phyloP scores from a whole-genome alignment of 2,113 vertebrate species.

The Sigmodon hispidus region DNA sequence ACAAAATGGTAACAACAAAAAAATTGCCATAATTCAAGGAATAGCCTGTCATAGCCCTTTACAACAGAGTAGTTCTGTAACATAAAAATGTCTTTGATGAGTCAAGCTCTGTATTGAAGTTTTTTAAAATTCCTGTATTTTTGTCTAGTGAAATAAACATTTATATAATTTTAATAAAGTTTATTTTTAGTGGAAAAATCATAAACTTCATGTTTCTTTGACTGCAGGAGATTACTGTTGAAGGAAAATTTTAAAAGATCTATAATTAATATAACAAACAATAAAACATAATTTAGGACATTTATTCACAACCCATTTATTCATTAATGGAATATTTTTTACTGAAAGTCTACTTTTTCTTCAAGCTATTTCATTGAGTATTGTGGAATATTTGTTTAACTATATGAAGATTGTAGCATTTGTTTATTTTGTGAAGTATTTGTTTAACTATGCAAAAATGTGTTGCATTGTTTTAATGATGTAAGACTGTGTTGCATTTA shows the following conservation, averaged over 20 bases:
- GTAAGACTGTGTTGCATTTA: neutral
- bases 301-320: neutral
- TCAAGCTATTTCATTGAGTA: neutral
- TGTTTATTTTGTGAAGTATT: neutral
- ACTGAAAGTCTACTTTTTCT: neutral
- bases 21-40: neutral
- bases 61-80: neutral
- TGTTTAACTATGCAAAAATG: no score
- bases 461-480: no score
- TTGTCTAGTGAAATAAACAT: neutral
- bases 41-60: neutral
- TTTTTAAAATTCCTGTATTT: neutral
- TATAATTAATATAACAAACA: slow-evolving; percentile 1
- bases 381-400: neutral
- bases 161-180: slow-evolving; percentile 7
- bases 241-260: neutral
- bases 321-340: neutral
- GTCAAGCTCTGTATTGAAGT: neutral
- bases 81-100: neutral
- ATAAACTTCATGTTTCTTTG: neutral
- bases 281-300: neutral
- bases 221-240: neutral
- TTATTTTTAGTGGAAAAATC: neutral
- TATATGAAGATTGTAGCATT: neutral
- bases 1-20: neutral